These are phyloP conservation scores for Coturnix japonica DNA, from an alignment of 2,113 vertebrate genomes.

Conservation along the genomic window DNA sequence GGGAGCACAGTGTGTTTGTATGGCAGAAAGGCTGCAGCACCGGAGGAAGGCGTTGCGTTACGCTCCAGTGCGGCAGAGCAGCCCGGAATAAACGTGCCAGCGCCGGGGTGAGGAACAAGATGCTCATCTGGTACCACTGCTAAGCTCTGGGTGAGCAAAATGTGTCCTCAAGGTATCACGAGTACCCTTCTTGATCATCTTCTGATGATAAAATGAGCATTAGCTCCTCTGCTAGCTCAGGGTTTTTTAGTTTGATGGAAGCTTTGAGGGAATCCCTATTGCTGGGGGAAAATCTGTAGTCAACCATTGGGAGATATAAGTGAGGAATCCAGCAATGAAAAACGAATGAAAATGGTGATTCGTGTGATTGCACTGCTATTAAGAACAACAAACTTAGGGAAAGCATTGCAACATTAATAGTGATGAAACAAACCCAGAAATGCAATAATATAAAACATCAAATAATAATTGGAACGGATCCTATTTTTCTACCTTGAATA, in stretches of 20 bases:
- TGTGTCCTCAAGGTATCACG: background rate
- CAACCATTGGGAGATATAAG: background rate
- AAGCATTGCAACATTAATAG: background rate
- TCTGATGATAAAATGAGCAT: background rate
- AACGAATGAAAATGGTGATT: background rate
- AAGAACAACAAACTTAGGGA: background rate
- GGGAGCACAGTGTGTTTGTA: background rate
- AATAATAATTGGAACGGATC: background rate
- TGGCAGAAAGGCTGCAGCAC: background rate
- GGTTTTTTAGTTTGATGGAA: background rate
- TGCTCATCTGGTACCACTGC: background rate
- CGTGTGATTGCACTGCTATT: background rate
- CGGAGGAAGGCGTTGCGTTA: background rate
- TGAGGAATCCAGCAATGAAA: background rate
- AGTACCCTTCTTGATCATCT: background rate
- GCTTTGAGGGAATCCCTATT: background rate
- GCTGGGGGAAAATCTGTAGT: background rate
- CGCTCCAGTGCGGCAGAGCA: background rate
- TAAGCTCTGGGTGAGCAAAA: background rate
- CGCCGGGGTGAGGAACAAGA: background rate
- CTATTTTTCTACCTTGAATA: background rate
- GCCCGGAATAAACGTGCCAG: rapidly evolving
- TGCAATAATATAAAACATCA: background rate
- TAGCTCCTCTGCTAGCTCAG: background rate
- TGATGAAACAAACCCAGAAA: background rate